Base-by-base conservation (phyloP, 2,113 vertebrate species). In the Dissostichus mawsoni region DNA sequence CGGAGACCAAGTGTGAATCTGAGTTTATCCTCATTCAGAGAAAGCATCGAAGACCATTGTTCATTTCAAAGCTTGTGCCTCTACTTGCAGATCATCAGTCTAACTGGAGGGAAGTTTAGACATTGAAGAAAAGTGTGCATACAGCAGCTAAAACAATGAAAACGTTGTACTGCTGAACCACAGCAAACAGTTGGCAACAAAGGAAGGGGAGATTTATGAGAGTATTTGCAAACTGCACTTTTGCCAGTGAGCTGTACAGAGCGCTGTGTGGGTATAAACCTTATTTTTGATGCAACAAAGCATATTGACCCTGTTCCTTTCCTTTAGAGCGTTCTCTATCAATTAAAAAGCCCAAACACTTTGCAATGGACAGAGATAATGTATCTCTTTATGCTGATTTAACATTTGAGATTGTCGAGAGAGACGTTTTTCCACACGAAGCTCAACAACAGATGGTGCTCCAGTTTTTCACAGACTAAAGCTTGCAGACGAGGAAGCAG, bases 81-180 rank as follows among this genome's bases (percentile, higher is more conserved):
- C 23, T 52, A 87, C 66, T 55, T 61, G 74, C 45, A 76, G 73
- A 86, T 92, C 90, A 85, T 90, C 79, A 76, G 48, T 79, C 83
- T 87, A 84, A 92, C 85, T 76, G 59, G 50, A 69, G 56, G 41
- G 74, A 89, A 74, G 66, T 80, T 69, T 73, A 86, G 57, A 77
- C 81, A 80, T 69, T 11, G 47, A 3, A 74, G 59, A 85, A 88
- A 83, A 87, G 48, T 70, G 68, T 83, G 78, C 78, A 85, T 87
- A 90, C 82, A 90, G 76, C 63, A 73, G 82, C 83, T 77, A 45
- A 90, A 89, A 92, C 89, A 93, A 89, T 82, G 88, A 82, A 79
- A 85, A 91, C 85, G 11, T 87, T 93, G 85, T 91, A 55, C 82
- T 82, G 65, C 78, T 85, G 50, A 74, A 82, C 44, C 72, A 75